Base-by-base conservation (phyloP, 2,888 invertebrate species). In the Sepioteuthis lessoniana region DNA sequence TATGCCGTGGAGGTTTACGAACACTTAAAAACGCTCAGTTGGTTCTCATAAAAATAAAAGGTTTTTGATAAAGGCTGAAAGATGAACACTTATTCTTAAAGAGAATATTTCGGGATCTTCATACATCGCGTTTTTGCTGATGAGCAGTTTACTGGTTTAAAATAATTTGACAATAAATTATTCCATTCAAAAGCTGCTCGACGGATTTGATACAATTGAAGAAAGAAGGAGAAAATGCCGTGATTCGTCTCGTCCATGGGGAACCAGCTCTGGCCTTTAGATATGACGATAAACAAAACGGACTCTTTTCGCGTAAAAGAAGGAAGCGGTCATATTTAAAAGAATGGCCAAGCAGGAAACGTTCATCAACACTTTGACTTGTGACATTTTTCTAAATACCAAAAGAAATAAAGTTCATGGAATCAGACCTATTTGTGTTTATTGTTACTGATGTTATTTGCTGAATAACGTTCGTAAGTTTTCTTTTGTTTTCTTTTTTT, bases 281-380 rank as follows among this genome's bases (percentile, higher is more conserved):
- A 76, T 76, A 10, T 76, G 76, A n/a, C 76, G 76, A 76, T 76
- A 16, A 76, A 76, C 76, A 76, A n/a, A 76, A n/a, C n/a, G 13
- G n/a, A n/a, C n/a, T 76, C n/a, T n/a, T n/a, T n/a, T 16, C 76
- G n/a, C 16, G 16, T n/a, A 76, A 76, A 76, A 76, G n/a, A 76
- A 76, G 76, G 76, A 76, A 76, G n/a, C n/a, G 76, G 76, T n/a
- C n/a, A n/a, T 76, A 76, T 76, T 76, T n/a, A n/a, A 76, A n/a
- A 76, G n/a, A 76, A n/a, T 76, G 16, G 76, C n/a, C n/a, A 76
- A 13, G n/a, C 76, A 76, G 76, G 76, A 76, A 76, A 76, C 16
- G 13, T 76, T 76, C 76, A 76, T 76, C 76, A 76, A 4, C 76
- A 76, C 35, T n/a, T 76, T 76, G 76, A 76, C 76, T 76, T 76